Evolutionary conservation across 1,140 invertebrate genomes (phyloP).

Genomic region (Bombus pascuorum): DNA sequence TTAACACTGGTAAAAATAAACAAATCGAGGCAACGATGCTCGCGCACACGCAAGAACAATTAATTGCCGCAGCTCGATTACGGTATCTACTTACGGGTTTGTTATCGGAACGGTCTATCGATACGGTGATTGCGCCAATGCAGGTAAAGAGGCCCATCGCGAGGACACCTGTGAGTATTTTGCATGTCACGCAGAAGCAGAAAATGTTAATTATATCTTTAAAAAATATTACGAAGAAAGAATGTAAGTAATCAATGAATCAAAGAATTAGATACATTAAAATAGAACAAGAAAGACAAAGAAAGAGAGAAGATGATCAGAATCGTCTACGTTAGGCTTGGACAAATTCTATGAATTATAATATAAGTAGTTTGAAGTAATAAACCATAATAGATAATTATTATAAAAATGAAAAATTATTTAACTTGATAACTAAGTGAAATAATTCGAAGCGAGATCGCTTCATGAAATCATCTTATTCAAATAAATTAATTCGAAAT

Average conservation of each 20-base stretch:
- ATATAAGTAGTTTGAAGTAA: no score
- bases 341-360: no score
- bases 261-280: no score
- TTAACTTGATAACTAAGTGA: no score
- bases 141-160: conserved; percentile 66
- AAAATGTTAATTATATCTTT: neutral
- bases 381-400: no score
- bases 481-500: neutral
- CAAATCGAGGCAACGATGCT: neutral
- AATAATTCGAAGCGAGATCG: no score
- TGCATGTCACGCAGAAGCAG: neutral
- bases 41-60: neutral
- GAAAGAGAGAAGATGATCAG: no score
- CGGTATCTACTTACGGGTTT: conserved; percentile 69
- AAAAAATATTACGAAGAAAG: neutral
- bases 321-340: no score
- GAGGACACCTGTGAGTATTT: conserved; percentile 64
- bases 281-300: no score
- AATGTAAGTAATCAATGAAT: no score
- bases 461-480: neutral
- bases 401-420: no score
- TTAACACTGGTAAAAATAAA: neutral
- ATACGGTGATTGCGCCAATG: conserved; percentile 74
- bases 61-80: neutral
- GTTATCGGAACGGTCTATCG: conserved; percentile 76